Conservation (phyloP, 2,113 vertebrate genomes). For the Nannobrachium achirus region DNA sequence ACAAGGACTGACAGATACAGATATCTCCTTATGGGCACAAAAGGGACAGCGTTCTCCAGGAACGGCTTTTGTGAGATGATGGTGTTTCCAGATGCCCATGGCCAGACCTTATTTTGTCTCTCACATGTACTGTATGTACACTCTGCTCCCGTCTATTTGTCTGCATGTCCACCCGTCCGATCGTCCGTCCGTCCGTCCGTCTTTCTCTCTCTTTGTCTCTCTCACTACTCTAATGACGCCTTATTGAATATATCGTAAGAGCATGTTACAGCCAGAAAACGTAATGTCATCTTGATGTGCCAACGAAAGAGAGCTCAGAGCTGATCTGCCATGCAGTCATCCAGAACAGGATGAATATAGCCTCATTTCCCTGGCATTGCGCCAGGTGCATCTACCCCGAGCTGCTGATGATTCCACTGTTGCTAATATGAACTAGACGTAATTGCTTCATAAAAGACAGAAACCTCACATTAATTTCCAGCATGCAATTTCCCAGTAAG, state of each 20-base stretch:
- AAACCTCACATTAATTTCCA: slow-evolving; percentile 19
- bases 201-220: too few species aligned
- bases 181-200: too few species aligned
- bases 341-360: slow-evolving; percentile 1
- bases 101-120: too few species aligned
- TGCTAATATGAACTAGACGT: slow-evolving; percentile 23
- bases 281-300: slow-evolving; percentile 34
- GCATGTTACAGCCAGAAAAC: slow-evolving; percentile 17
- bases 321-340: slow-evolving; percentile 20
- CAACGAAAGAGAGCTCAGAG: slow-evolving; percentile 29
- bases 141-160: too few species aligned
- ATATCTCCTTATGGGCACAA: too few species aligned
- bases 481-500: slow-evolving; percentile 10
- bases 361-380: slow-evolving; percentile 6
- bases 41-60: too few species aligned
- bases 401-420: slow-evolving; percentile 20
- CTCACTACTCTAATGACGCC: slow-evolving; percentile 25
- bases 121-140: not conserved
- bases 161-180: too few species aligned
- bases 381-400: not conserved
- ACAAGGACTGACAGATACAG: too few species aligned
- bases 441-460: slow-evolving; percentile 47
- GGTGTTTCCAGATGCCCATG: too few species aligned
- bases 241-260: slow-evolving; percentile 19
- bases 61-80: too few species aligned